Percentiles rank a stretch among this genome's conserved stretches.
These are phyloP conservation scores for Takifugu flavidus DNA, from an alignment of 2,113 vertebrate genomes.

Conservation along the genomic window DNA sequence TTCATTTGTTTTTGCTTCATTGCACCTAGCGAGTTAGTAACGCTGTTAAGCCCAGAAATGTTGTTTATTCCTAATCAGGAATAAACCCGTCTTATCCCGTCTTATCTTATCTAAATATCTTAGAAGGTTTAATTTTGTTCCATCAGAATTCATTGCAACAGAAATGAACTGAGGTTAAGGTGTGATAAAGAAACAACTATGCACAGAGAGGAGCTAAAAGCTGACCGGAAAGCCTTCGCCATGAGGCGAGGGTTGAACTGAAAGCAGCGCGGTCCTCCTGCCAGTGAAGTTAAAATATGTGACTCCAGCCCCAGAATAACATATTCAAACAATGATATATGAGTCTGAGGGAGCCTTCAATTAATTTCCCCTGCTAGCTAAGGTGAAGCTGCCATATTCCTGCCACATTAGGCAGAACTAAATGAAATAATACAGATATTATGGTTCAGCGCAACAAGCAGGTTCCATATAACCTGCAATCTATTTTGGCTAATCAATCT, in stretches of 20 bases:
- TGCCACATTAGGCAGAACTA: slow-evolving; percentile 61
- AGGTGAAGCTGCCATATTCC: slow-evolving; percentile 47
- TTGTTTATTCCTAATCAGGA: slow-evolving; percentile 10
- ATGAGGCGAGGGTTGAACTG: slow-evolving; percentile 2
- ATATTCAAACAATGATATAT: slow-evolving; percentile 62
- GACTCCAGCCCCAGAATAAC: slow-evolving; percentile 41
- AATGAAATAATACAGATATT: slow-evolving; percentile 64
- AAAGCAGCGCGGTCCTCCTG: slow-evolving; percentile 19
- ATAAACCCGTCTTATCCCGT: too few relatives aligned
- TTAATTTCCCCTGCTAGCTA: slow-evolving; percentile 62
- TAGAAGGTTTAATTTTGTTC: too few relatives aligned
- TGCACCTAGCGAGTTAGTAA: slow-evolving; percentile 24
- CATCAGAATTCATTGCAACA: too few relatives aligned
- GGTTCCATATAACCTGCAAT: slow-evolving; percentile 64
- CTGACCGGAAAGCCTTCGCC: slow-evolving; percentile 4
- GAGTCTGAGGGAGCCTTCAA: slow-evolving; percentile 42
- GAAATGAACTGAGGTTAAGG: too few relatives aligned
- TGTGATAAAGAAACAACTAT: too few relatives aligned
- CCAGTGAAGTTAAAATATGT: slow-evolving; percentile 45
- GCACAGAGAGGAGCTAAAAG: too few relatives aligned
- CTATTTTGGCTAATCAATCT: slow-evolving; percentile 68
- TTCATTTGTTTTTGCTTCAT: slow-evolving; percentile 16
- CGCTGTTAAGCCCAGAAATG: slow-evolving; percentile 1
- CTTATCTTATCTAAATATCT: too few relatives aligned
- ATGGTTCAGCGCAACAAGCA: slow-evolving; percentile 62